Conservation (phyloP, 2,113 vertebrate species). For the Trematomus loennbergii region DNA sequence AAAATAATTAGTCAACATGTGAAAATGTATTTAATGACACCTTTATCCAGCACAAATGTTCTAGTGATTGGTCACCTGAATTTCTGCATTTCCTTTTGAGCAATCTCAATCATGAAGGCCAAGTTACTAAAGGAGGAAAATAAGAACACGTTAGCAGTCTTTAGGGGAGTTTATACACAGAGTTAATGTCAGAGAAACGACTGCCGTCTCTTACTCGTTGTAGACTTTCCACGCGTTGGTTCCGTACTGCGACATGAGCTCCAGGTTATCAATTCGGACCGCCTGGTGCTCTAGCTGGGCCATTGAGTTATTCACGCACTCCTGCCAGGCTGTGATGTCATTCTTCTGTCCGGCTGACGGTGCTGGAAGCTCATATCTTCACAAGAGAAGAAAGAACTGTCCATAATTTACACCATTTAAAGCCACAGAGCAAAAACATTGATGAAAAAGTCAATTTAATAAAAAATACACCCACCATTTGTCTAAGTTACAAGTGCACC, state of each 20-base stretch:
- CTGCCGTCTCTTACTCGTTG: conserved; percentile 89
- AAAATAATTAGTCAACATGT: neutral
- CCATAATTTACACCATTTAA: too few species aligned
- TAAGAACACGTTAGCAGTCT: conserved; percentile 1
- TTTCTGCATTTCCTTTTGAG: conserved; percentile 97
- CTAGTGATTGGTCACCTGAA: conserved; percentile 90
- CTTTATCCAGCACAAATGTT: neutral
- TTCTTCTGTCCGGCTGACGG: conserved; percentile 97
- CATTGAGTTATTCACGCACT: conserved; percentile 98
- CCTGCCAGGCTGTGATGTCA: conserved; percentile 98
- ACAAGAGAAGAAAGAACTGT: conserved; percentile 5
- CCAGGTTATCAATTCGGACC: conserved; percentile 96
- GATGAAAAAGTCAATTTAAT: too few species aligned
- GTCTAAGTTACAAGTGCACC: too few species aligned
- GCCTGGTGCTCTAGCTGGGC: conserved; percentile 98
- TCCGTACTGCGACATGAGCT: conserved; percentile 96
- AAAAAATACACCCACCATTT: too few species aligned
- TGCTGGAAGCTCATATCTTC: conserved; percentile 95
- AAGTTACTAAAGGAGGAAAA: conserved; percentile 86
- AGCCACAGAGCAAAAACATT: too few species aligned
- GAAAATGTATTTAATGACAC: neutral
- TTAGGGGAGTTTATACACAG: neutral
- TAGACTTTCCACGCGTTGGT: conserved; percentile 97
- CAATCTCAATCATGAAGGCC: conserved; percentile 96
- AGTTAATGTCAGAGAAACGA: neutral